A percentile compares a stretch with the other conserved stretches of the same genome.
phyloP scores from a whole-genome alignment of 2,797 vertebrate genomes.

The Ataeniobius toweri region DNA sequence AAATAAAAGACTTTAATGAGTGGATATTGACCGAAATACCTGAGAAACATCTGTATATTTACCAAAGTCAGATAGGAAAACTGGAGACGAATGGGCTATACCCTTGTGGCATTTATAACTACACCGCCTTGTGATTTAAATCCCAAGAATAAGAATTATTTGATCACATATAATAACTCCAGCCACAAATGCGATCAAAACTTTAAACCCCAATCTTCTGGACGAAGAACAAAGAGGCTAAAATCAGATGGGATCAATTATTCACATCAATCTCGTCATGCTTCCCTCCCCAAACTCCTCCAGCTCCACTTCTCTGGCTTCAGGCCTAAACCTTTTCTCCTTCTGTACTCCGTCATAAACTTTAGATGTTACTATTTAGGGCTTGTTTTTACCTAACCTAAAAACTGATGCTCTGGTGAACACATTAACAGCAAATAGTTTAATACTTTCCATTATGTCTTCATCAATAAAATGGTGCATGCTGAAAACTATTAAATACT shows the following conservation, averaged over 20 bases:
- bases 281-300: slow-evolving; percentile 61
- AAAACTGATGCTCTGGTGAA: slow-evolving; percentile 8
- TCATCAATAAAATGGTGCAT: neutral
- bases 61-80: slow-evolving; percentile 66
- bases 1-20: too few relatives aligned
- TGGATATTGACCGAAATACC: too few relatives aligned
- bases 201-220: slow-evolving; percentile 77
- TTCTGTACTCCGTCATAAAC: slow-evolving; percentile 24
- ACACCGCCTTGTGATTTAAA: slow-evolving; percentile 41
- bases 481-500: neutral
- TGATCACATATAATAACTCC: slow-evolving; percentile 80
- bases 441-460: neutral
- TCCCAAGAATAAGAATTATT: slow-evolving; percentile 64
- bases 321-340: slow-evolving; percentile 34
- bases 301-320: slow-evolving; percentile 54
- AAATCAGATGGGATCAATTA: slow-evolving; percentile 81
- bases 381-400: neutral
- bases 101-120: slow-evolving; percentile 69
- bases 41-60: slow-evolving; percentile 64
- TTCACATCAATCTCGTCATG: slow-evolving; percentile 77
- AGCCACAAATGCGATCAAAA: slow-evolving; percentile 78
- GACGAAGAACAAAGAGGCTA: slow-evolving; percentile 78
- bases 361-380: slow-evolving; percentile 8
- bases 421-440: neutral
- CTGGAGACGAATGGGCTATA: slow-evolving; percentile 42